These are phyloP conservation scores for Mystacides longicornis DNA, from an alignment of 2,888 invertebrate species.

Conservation along the genomic window DNA sequence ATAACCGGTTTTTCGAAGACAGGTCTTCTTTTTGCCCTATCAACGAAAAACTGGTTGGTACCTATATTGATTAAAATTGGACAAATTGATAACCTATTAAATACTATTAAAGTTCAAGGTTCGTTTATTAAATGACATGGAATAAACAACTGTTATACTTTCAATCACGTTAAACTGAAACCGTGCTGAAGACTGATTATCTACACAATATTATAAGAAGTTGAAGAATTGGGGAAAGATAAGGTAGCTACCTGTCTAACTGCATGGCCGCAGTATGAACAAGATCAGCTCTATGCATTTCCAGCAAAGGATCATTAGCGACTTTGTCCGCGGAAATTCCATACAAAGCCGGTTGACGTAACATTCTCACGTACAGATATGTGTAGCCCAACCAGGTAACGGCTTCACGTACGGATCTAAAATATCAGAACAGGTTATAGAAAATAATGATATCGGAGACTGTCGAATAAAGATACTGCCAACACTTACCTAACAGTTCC, in stretches of 20 bases:
- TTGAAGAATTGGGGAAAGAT: slow-evolving; percentile 24
- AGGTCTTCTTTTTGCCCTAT: too few species aligned
- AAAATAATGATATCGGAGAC: not conserved
- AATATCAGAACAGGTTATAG: not conserved
- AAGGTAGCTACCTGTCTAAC: slow-evolving; percentile 56
- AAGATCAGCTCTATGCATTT: slow-evolving; percentile 87
- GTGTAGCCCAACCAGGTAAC: slow-evolving; percentile 95
- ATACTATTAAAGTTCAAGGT: too few species aligned
- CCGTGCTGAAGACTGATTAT: too few species aligned
- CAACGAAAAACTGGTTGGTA: too few species aligned
- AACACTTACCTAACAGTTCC: slow-evolving; percentile 69
- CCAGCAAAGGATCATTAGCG: slow-evolving; percentile 77
- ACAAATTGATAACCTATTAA: too few species aligned
- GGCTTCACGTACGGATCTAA: slow-evolving; percentile 64
- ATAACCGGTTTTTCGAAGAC: too few species aligned
- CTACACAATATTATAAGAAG: too few species aligned
- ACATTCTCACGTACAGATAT: slow-evolving; percentile 93
- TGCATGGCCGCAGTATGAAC: slow-evolving; percentile 89
- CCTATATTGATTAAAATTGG: too few species aligned
- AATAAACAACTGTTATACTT: too few species aligned
- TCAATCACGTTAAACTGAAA: too few species aligned
- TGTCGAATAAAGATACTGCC: not conserved
- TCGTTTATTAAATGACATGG: too few species aligned
- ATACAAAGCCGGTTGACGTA: slow-evolving; percentile 82
- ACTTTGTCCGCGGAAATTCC: slow-evolving; percentile 74